Conservation (phyloP, 2,888 invertebrate genomes). For the Plagiodera versicolora region DNA sequence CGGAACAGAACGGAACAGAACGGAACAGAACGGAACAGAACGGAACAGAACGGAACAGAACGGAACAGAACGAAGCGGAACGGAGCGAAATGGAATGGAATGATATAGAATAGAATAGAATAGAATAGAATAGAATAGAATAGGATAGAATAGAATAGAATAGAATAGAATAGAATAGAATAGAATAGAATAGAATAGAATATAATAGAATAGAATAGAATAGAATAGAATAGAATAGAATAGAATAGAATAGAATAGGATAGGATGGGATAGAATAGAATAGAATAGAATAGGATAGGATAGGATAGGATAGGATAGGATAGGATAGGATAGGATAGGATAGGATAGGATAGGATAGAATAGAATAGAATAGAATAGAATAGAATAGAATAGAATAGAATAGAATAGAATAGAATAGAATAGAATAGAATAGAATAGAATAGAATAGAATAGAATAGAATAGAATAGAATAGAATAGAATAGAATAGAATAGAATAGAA, state of each 20-base stretch:
- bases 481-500: too few species aligned
- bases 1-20: constrained; percentile 16
- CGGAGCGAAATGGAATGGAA: constrained; percentile 14
- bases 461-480: too few species aligned
- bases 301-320: too few species aligned
- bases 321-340: too few species aligned
- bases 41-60: constrained; percentile 12
- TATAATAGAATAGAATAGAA: too few species aligned
- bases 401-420: too few species aligned
- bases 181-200: too few species aligned
- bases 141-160: constrained; percentile 14
- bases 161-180: constrained; percentile 19
- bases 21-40: constrained; percentile 16
- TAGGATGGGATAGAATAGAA: constrained; percentile 7
- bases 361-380: too few species aligned
- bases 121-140: constrained; percentile 15
- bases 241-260: constrained; percentile 13
- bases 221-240: constrained; percentile 13
- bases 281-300: not conserved
- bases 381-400: too few species aligned
- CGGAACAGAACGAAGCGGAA: constrained; percentile 7
- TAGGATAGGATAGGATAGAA: too few species aligned
- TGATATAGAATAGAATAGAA: constrained; percentile 13
- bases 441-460: too few species aligned
- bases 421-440: too few species aligned